Conservation (phyloP, 2,888 invertebrate genomes). For the Aspidiotus destructor region DNA sequence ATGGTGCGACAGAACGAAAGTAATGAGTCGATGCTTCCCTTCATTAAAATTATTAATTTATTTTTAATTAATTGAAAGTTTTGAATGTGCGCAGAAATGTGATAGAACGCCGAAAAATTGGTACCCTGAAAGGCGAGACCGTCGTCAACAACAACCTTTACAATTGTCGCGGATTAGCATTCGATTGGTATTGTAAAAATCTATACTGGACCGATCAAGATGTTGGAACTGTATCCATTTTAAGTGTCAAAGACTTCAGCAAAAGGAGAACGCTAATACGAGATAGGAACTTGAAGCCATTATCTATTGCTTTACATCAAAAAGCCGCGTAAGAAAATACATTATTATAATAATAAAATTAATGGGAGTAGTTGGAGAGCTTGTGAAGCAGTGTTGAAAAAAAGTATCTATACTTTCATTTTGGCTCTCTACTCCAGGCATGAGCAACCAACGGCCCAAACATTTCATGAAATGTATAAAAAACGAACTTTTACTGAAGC, state of each 20-base stretch:
- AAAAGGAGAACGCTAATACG: conserved; percentile 50
- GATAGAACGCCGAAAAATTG: conserved; percentile 56
- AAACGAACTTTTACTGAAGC: too few species aligned
- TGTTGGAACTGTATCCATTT: conserved; percentile 48
- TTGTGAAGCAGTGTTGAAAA: too few species aligned
- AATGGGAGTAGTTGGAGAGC: too few species aligned
- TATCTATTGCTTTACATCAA: conserved; percentile 61
- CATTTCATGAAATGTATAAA: too few species aligned
- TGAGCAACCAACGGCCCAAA: too few species aligned
- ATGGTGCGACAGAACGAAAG: conserved; percentile 42
- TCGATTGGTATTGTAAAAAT: conserved; percentile 74
- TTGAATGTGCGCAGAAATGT: conserved; percentile 42
- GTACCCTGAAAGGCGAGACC: conserved; percentile 50
- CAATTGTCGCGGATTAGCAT: conserved; percentile 64
- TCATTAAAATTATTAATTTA: neutral
- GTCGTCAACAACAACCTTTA: conserved; percentile 52
- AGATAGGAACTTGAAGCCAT: conserved; percentile 51
- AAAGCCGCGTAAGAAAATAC: conserved; percentile 47
- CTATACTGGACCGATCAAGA: conserved; percentile 76
- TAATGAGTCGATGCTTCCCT: neutral
- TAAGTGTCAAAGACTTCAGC: conserved; percentile 51
- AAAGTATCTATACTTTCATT: too few species aligned
- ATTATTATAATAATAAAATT: neutral
- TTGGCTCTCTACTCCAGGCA: too few species aligned
- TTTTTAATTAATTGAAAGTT: neutral